Evolutionary conservation across 2,888 invertebrate genomes (phyloP), one percentile per base, ranked within the genome.

Genomic region (Harpalus rufipes): DNA sequence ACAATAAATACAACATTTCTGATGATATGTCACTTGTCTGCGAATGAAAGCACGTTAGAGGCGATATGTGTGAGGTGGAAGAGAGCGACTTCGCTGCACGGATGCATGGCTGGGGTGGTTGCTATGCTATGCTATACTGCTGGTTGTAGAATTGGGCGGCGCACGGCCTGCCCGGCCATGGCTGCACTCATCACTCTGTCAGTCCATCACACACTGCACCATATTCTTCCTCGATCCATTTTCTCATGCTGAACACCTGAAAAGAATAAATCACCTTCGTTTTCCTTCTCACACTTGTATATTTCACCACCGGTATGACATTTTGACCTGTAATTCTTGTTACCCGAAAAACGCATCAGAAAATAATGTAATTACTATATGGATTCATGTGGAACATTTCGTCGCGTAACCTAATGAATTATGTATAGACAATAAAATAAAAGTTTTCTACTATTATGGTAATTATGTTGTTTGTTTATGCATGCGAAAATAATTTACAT

Each of bases 51-150:
- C 56, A 76, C 78, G 21, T 78, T 78, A 32, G 25, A 16, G 39
- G 39, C 80, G 80, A 80, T 80, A 80, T 80, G 80, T 80, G 61
- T 61, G 61, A 14, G 56, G 59, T 79, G 79, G 79, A 79, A 79
- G 59, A 59, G 25, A 59, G 32, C 16, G 25, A 59, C n/a, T 59
- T 79, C 79, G 79, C 59, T 79, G 79, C 79, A 79, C 39, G 79
- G 59, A 59, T 39, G 7, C 59, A 79, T 79, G n/a, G 39, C 25
- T 16, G 21, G 18, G 51, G 7, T 65, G 51, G 7, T 18, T n/a
- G 1, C 21, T 14, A 14, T 59, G 25, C 32, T 32, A 32, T 32
- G 32, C 32, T 32, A 32, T 32, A 5, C 32, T 32, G 32, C 6
- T 6, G 32, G 32, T 32, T 32, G 32, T 3, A 5, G 25, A 16